Conservation (phyloP, 2,888 invertebrate species). For the Automeris io region DNA sequence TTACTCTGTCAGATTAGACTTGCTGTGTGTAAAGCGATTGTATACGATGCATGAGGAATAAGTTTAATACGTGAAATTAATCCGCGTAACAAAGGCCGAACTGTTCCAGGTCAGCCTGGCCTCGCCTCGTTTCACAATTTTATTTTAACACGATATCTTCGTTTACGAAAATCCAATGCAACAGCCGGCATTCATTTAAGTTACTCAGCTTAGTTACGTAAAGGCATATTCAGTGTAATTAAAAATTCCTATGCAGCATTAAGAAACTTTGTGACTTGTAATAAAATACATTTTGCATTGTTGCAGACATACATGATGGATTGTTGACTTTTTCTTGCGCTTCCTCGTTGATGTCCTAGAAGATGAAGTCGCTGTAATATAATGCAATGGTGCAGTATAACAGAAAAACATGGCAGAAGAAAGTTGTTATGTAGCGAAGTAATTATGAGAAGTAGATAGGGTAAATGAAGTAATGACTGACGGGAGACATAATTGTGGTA, state of each 20-base stretch:
- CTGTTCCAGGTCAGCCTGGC: constrained; percentile 29
- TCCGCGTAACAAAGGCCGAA: constrained; percentile 42
- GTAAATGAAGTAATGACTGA: constrained; percentile 1
- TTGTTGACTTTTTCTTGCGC: constrained; percentile 16
- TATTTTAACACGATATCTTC: constrained; percentile 54
- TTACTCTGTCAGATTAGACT: no score
- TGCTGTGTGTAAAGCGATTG: constrained; percentile 21
- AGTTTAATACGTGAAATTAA: constrained; percentile 39
- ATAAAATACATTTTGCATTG: constrained; percentile 18
- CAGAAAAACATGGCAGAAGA: constrained; percentile 23
- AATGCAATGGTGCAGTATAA: constrained; percentile 15
- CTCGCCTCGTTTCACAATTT: constrained; percentile 57
- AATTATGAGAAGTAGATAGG: constrained; percentile 6
- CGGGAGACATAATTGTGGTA: not conserved
- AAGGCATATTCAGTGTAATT: constrained; percentile 28
- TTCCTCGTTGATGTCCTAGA: constrained; percentile 20
- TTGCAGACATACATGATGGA: constrained; percentile 10
- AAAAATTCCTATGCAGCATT: constrained; percentile 18
- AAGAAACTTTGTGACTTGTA: constrained; percentile 16
- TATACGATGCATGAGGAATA: constrained; percentile 23
- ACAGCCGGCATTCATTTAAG: constrained; percentile 41
- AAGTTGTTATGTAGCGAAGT: constrained; percentile 17
- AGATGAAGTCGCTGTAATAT: constrained; percentile 19
- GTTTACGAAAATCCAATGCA: constrained; percentile 59
- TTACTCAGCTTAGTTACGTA: constrained; percentile 33